Base-by-base conservation (phyloP, 2,113 vertebrate species). In the Centrocercus urophasianus region DNA sequence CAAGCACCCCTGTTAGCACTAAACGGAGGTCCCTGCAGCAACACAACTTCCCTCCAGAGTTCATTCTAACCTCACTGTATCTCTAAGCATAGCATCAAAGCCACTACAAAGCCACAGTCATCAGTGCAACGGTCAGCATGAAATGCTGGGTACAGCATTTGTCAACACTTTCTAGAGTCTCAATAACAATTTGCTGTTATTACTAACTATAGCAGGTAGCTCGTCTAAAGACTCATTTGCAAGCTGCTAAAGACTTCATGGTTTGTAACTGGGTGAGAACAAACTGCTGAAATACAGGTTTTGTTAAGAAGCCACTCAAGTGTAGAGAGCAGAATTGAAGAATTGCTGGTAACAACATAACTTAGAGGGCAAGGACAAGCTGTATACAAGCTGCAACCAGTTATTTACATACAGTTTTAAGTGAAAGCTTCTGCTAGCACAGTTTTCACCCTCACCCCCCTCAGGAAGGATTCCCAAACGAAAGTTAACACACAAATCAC, bases 311-410 rank as follows among this genome's bases (percentile, higher is more conserved):
- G 65, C 52, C 50, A 42, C 8, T 12, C 8, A 79, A 64, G 66
- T 38, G 57, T n/a, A 72, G 63, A 25, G 1, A 52, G 70, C 40
- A 84, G n/a, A 73, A 84, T 3, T 66, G 16, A 52, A 50, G 65
- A 76, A 42, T 0, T n/a, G 32, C 61, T 34, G 32, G 50, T 22
- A 73, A 42, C 22, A 64, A 40, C 7, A 22, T 0, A 0, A 64
- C 5, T 17, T 8, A 64, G 19, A 80, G n/a, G n/a, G 21, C 66
- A 59, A 60, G 24, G 13, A 16, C 3, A 32, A 83, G 74, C 59
- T 72, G 43, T 2, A 19, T 2, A 18, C 10, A n/a, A 48, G 22
- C 52, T 50, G 17, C 8, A 28, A 64, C 18, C 30, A 50, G 45
- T 32, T 45, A 9, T 24, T 76, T 8, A 18, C 16, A 27, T 6